Base-by-base conservation (phyloP, 2,113 vertebrate species). In the Eurystomus gularis region DNA sequence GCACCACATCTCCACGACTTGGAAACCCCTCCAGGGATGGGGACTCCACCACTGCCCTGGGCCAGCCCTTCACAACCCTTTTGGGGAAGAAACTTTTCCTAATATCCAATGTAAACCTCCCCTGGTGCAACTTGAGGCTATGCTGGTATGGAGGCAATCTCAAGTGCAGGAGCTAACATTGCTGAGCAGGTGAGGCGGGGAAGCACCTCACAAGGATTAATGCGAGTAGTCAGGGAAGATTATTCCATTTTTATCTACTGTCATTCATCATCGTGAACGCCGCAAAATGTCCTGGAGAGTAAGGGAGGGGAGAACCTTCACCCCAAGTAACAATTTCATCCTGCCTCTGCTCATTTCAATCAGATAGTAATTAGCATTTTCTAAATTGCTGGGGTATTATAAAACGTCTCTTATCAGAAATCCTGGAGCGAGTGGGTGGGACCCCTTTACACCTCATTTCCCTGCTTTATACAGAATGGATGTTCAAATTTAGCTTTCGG, bases 331-430 rank as follows among this genome's bases (percentile, higher is more conserved):
- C 23, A 7, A 94, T 93, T 95, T 55, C 86, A 75, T 85, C 66
- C 84, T 93, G 66, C 66, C 58, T 94, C 57, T 85, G 57, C 49
- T 94, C 37, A 4, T 79, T 96, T 92, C 84, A 86, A 54, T 96
- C 93, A 93, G 57, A 66, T 70, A 80, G 44, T 75, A 95, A 96
- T 97, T 96, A 96, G 71, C 83, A 84, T 96, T 93, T 92, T 90
- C 81, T 86, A 88, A 90, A 91, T 83, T 81, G 93, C 79, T 46
- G 7, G 54, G 66, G 70, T 83, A 37, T 91, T 92, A 83, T 76
- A 86, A 93, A 88, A 81, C 4, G 17, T 83, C 65, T 90, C n/a
- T 83, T 72, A 90, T 82, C 76, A 85, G 79, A 91, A 92, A 87
- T 82, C 40, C 82, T 90, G 90, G 28, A 84, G 70, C 0, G 17